A percentile compares a stretch with the other conserved stretches of the same genome.
Conservation (phyloP, 2,113 vertebrate species). For the Ammodytes marinus region DNA sequence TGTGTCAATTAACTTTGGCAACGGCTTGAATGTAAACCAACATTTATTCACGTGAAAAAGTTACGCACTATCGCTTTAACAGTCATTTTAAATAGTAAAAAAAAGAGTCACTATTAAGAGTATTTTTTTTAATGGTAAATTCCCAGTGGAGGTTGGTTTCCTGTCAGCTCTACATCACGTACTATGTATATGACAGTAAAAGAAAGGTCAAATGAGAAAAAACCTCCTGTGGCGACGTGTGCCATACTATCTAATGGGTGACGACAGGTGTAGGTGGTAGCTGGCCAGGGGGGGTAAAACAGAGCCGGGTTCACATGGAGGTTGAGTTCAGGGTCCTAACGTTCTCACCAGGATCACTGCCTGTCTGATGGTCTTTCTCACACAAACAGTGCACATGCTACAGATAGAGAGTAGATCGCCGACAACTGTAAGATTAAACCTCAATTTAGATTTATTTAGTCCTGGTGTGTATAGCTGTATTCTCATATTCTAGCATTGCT, state of each 20-base stretch:
- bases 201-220: slow-evolving; percentile 58
- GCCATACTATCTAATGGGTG: slow-evolving; percentile 42
- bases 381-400: background rate
- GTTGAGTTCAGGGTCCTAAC: slow-evolving; percentile 24
- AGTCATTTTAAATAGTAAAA: too few relatives aligned
- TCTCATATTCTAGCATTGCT: too few relatives aligned
- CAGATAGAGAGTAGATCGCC: background rate
- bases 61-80: too few relatives aligned
- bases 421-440: too few relatives aligned
- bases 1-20: too few relatives aligned
- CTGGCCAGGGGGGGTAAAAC: slow-evolving; percentile 44
- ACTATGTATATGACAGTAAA: slow-evolving; percentile 27
- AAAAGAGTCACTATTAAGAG: too few relatives aligned
- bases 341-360: slow-evolving; percentile 53
- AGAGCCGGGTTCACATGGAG: slow-evolving; percentile 27
- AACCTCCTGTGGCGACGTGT: slow-evolving; percentile 18
- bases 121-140: too few relatives aligned
- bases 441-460: too few relatives aligned
- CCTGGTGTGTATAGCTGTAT: too few relatives aligned
- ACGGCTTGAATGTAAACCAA: too few relatives aligned
- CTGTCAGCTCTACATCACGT: slow-evolving; percentile 19
- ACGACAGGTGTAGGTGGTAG: slow-evolving; percentile 55
- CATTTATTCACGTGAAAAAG: too few relatives aligned
- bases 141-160: background rate
- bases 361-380: slow-evolving; percentile 14